Evolutionary conservation across 2,113 vertebrate species (phyloP).

Genomic region (Butastur rufipennis): DNA sequence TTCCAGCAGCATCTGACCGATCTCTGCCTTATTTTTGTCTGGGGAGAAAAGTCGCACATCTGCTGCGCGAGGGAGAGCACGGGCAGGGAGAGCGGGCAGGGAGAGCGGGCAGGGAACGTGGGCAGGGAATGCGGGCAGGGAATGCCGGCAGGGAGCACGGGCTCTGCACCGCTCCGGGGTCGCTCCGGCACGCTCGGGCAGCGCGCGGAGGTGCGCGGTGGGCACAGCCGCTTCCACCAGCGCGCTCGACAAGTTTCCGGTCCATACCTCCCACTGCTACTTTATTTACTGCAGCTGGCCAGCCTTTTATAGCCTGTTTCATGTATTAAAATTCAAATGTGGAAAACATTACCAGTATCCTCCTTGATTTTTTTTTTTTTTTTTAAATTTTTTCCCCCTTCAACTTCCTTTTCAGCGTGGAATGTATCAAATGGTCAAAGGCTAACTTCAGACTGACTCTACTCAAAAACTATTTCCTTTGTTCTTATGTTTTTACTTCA

Average conservation of each 20-base stretch:
- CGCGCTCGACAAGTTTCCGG: conserved; percentile 44
- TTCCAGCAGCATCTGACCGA: background rate
- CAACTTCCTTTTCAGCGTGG: conserved; percentile 71
- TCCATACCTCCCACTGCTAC: conserved; percentile 68
- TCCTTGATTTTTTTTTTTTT: conserved; percentile 64
- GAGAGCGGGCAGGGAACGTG: background rate
- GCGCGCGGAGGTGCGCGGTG: conserved; percentile 42
- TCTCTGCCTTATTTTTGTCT: background rate
- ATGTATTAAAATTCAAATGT: conserved; percentile 83
- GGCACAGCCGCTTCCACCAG: conserved; percentile 9
- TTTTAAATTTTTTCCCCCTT: background rate
- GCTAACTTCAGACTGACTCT: conserved; percentile 70
- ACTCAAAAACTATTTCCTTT: conserved; percentile 77
- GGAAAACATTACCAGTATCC: conserved; percentile 85
- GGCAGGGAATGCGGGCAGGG: background rate
- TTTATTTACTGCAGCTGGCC: conserved; percentile 84
- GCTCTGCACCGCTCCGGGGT: too few relatives aligned
- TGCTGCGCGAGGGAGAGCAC: background rate
- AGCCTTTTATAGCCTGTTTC: conserved; percentile 80
- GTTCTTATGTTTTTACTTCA: conserved; percentile 69
- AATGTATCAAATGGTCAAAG: conserved; percentile 77
- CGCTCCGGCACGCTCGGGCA: background rate
- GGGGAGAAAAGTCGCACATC: background rate
- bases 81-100: background rate
- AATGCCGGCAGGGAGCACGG: background rate